Percentiles rank a stretch among this genome's conserved stretches.
Evolutionary conservation across 2,797 vertebrate species (phyloP).

Genomic region (Amazona finschi): DNA sequence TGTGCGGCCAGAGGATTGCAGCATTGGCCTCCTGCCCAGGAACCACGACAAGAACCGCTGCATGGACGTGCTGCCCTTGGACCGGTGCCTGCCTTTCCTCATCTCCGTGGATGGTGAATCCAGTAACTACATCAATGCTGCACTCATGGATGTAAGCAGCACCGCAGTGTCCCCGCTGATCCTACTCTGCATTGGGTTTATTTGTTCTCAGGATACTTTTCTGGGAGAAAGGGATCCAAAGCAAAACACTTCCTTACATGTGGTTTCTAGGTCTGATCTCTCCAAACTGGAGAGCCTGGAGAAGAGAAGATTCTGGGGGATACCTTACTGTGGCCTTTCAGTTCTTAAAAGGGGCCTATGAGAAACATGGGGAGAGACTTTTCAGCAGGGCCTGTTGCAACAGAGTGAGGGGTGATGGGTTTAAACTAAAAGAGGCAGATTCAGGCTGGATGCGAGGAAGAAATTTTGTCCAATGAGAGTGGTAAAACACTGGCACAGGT

Average conservation of each 20-base stretch:
- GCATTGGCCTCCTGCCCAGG: conserved; percentile 91
- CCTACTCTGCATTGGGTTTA: accelerated
- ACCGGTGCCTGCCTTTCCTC: conserved; percentile 95
- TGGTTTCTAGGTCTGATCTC: neutral
- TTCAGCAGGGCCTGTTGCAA: neutral
- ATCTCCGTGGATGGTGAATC: conserved; percentile 96
- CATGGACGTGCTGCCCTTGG: conserved; percentile 92
- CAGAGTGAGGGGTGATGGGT: neutral
- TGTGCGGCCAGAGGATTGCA: conserved; percentile 94
- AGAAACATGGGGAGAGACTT: neutral
- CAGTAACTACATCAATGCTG: conserved; percentile 97
- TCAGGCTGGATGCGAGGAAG: neutral
- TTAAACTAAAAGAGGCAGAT: neutral
- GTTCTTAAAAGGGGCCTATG: neutral
- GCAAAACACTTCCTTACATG: neutral
- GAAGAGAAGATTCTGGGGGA: neutral
- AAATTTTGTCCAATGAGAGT: neutral
- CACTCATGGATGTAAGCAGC: conserved; percentile 92
- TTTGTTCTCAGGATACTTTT: accelerated
- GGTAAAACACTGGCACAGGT: neutral
- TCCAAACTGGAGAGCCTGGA: neutral
- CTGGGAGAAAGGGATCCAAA: neutral
- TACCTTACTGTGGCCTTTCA: neutral
- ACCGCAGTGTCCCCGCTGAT: neutral
- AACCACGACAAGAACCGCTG: conserved; percentile 98